These are phyloP conservation scores for Schizopygopsis malacanthus DNA, from an alignment of 2,797 vertebrate species.

Conservation along the genomic window DNA sequence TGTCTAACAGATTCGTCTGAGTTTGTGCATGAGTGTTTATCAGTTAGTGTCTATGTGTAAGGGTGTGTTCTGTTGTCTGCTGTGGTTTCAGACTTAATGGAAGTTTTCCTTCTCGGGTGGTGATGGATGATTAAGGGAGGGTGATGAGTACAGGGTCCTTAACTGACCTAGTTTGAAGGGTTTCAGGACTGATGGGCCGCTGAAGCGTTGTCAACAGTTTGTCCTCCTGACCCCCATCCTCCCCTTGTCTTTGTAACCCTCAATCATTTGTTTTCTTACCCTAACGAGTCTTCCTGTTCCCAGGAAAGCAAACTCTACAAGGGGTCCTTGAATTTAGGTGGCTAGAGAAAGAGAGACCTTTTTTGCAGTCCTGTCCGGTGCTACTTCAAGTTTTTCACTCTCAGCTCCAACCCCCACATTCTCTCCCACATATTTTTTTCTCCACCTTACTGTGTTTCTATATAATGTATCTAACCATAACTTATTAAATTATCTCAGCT, in stretches of 20 bases:
- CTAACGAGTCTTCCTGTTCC: conserved; percentile 51
- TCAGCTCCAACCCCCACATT: not conserved
- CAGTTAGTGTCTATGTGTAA: not conserved
- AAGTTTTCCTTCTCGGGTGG: conserved; percentile 36
- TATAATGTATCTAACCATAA: not conserved
- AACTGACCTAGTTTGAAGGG: conserved; percentile 44
- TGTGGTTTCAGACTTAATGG: conserved; percentile 24
- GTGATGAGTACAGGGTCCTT: conserved; percentile 46
- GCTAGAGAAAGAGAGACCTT: not conserved
- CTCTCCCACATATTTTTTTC: not conserved
- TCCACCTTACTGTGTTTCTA: not conserved
- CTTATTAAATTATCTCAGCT: not conserved
- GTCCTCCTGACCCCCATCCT: conserved; percentile 33
- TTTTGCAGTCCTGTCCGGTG: not conserved
- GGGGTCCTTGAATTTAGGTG: not conserved
- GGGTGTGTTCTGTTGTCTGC: conserved; percentile 35
- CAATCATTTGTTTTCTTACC: conserved; percentile 45
- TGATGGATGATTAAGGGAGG: conserved; percentile 33
- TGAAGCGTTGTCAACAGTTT: conserved; percentile 16
- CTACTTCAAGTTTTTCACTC: not conserved
- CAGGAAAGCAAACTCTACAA: conserved; percentile 36
- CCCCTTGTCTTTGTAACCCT: conserved; percentile 34
- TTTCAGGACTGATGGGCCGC: conserved; percentile 31
- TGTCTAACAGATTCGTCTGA: conserved; percentile 44
- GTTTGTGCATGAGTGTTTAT: conserved; percentile 30